Evolutionary conservation across 2,113 vertebrate species (phyloP), one percentile per base, ranked within the genome.

Genomic region (Lophochroa leadbeateri): DNA sequence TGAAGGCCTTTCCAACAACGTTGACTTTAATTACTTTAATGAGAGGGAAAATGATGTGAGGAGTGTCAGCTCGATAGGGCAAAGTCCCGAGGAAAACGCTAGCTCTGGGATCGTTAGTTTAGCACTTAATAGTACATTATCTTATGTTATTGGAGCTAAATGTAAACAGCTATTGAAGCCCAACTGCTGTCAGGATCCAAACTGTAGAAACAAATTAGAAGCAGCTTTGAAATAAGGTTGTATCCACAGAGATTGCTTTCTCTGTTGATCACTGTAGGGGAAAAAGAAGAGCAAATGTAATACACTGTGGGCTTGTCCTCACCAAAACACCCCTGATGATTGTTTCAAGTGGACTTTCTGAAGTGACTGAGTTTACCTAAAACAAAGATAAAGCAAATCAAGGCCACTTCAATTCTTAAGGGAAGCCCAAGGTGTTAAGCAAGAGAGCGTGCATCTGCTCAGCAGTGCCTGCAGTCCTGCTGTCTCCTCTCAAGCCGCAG

Each of bases 11-110:
- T 72, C 90, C 92, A 86, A 61, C 67, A 79, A 86, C 0, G 10
- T 58, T 97, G 76, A 29, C 77, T 95, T 95, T 96, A 97, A 96
- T 97, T 94, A 91, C 86, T 92, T 94, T 93, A 96, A 95, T 87
- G 90, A 95, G 88, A 93, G 21, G 29, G 65, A 96, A 95, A 93
- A 95, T 49, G n/a, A 95, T 91, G 77, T 92, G 86, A 94, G 77
- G 61, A 91, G 80, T 58, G 77, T 89, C 86, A 89, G 78, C 83
- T 92, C 83, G 75, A 52, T 64, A 84, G 92, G 82, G 44, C 82
- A 88, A 90, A 77, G 88, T 72, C 80, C 67, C 2, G 2, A 46
- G 49, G 88, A 82, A 93, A 92, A 82, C 60, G 57, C 44, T 60
- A 28, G 68, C 61, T 47, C 80, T 84, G 39, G 74, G 86, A 91